Evolutionary conservation across 2,888 invertebrate genomes (phyloP).

Genomic region (Netelia melanura): DNA sequence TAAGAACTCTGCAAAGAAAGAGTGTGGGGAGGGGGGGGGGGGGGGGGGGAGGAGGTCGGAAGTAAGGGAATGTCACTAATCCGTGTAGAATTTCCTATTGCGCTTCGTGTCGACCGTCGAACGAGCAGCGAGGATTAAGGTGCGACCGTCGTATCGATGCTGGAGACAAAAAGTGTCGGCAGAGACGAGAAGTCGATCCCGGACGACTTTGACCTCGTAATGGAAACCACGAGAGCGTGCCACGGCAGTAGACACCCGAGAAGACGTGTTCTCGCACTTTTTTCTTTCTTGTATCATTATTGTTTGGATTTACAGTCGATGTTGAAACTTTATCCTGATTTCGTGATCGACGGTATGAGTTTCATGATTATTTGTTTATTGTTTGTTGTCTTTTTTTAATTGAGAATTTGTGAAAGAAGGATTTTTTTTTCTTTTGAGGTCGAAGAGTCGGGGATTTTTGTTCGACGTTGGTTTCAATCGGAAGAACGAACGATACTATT

Average conservation of each 20-base stretch:
- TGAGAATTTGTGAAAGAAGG: neutral
- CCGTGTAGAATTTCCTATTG: conserved; percentile 46
- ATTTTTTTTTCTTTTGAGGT: no score
- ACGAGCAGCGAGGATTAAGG: conserved; percentile 34
- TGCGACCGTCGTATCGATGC: conserved; percentile 6
- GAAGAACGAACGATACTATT: no score
- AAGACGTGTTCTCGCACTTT: neutral
- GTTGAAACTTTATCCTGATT: conserved; percentile 29
- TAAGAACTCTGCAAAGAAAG: conserved; percentile 49
- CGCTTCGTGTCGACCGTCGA: conserved; percentile 34
- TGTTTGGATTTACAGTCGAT: neutral
- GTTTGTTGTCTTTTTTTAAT: neutral
- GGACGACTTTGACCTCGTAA: conserved; percentile 61
- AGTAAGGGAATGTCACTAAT: conserved; percentile 62
- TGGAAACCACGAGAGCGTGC: conserved; percentile 40
- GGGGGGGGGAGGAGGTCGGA: conserved; percentile 49
- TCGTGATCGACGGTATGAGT: conserved; percentile 6
- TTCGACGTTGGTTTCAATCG: no score
- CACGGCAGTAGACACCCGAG: conserved; percentile 24
- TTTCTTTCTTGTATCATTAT: conserved; percentile 6
- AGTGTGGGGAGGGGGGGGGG: no score
- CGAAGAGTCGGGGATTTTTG: no score
- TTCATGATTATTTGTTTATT: neutral
- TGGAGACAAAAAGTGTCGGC: conserved; percentile 4
- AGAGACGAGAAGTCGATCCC: conserved; percentile 34